A percentile compares a stretch with the other conserved stretches of the same genome.
Conservation (phyloP, 1,140 invertebrate genomes). For the Papilio glaucus region DNA sequence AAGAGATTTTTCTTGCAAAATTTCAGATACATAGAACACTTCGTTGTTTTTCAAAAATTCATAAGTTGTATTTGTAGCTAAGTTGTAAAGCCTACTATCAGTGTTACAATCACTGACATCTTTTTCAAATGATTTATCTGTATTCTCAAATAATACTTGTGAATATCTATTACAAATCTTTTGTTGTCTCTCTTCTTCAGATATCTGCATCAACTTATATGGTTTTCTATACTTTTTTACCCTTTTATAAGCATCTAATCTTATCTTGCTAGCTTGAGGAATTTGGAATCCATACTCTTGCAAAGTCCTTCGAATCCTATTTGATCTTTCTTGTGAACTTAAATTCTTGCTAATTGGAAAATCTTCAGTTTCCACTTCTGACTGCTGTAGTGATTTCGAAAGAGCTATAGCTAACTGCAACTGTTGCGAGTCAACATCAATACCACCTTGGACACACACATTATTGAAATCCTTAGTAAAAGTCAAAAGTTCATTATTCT, state of each 20-base stretch:
- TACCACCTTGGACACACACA: slow-evolving; percentile 67
- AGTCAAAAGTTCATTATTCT: slow-evolving; percentile 67
- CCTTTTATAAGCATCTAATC: slow-evolving; percentile 48
- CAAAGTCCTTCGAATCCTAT: slow-evolving; percentile 67
- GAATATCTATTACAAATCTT: slow-evolving; percentile 67
- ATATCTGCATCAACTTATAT: slow-evolving; percentile 62
- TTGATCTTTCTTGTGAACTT: slow-evolving; percentile 59
- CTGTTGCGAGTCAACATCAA: slow-evolving; percentile 83
- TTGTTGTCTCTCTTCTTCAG: slow-evolving; percentile 64
- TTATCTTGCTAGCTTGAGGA: slow-evolving; percentile 53
- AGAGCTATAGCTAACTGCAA: slow-evolving; percentile 84
- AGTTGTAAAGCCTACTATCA: slow-evolving; percentile 50
- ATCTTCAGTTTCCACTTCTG: slow-evolving; percentile 41
- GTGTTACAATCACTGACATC: slow-evolving; percentile 31
- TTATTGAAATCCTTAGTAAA: slow-evolving; percentile 74
- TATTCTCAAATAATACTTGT: slow-evolving; percentile 63
- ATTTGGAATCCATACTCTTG: slow-evolving; percentile 77
- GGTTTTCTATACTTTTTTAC: slow-evolving; percentile 54
- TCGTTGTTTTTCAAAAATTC: slow-evolving; percentile 59
- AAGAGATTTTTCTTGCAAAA: slow-evolving; percentile 56
- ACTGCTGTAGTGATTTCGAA: slow-evolving; percentile 80
- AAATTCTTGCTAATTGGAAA: slow-evolving; percentile 53
- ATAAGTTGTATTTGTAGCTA: slow-evolving; percentile 61
- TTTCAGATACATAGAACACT: slow-evolving; percentile 77
- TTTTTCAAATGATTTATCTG: slow-evolving; percentile 42